Evolutionary conservation across 2,888 invertebrate genomes (phyloP), one percentile per base, ranked within the genome.

Genomic region (Thymelicus lineola): DNA sequence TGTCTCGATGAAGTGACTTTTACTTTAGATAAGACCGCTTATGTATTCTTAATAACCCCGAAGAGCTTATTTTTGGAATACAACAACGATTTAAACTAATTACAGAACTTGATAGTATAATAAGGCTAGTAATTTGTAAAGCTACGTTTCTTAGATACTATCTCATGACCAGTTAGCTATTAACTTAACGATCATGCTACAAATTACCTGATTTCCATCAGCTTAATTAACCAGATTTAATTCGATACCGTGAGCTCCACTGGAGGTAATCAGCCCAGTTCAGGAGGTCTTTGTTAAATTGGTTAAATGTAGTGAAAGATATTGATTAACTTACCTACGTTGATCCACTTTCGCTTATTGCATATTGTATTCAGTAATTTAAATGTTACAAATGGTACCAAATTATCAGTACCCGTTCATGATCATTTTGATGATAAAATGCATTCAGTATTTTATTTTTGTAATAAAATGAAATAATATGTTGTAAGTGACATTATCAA

Each of bases 181-280:
- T 55, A 55, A 35, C 35, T 55, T 55, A 55, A 35, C 28, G 55
- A 55, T 35, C 55, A 55, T 35, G 28, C 28, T 55, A 55, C 55
- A 55, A 55, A 55, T 55, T 55, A 55, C 14, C 55, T 55, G 55
- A 55, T 50, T 50, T 50, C 15, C 50, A 50, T 50, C 50, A 17
- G 28, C 35, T 55, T 55, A 55, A 55, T 55, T 55, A 55, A 55
- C 55, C 28, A 12, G 55, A 55, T 35, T 14, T 55, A 28, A 55
- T 35, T 4, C 28, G 55, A 55, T 55, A 17, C 2, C 14, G 5
- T 35, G 28, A 55, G 55, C 28, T 35, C 28, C 55, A 55, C 14
- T 55, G 28, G 50, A 55, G 6, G 35, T 55, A 14, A 55, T 55
- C 28, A 14, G 14, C 28, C 55, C 14, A 14, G 14, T 14, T 55